These are phyloP conservation scores for Alsophila aescularia DNA, from an alignment of 2,888 invertebrate genomes.

Conservation along the genomic window DNA sequence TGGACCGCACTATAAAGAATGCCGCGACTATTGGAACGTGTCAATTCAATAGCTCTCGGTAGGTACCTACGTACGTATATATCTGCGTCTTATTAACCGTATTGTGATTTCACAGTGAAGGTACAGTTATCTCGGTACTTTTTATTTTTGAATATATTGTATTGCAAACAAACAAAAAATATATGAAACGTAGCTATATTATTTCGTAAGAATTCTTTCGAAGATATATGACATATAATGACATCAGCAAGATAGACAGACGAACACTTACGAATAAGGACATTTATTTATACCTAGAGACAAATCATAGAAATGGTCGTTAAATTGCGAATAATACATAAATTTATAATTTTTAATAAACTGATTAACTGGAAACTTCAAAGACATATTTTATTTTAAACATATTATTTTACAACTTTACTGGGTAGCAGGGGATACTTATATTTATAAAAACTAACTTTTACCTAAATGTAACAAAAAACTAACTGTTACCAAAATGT, in stretches of 20 bases:
- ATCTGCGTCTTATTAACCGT: conserved; percentile 30
- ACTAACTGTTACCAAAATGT: too few relatives aligned
- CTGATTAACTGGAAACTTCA: neutral
- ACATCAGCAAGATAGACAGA: conserved; percentile 28
- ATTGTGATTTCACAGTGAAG: neutral
- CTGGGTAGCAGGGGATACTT: too few relatives aligned
- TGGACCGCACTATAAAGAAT: conserved; percentile 41
- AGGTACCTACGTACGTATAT: neutral
- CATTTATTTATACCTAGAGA: conserved; percentile 17
- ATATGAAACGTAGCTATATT: too few relatives aligned
- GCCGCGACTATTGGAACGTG: conserved; percentile 62
- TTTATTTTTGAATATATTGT: too few relatives aligned
- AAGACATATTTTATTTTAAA: too few relatives aligned
- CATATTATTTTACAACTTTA: too few relatives aligned
- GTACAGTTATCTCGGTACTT: too few relatives aligned
- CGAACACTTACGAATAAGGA: conserved; percentile 18
- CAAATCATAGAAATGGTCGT: conserved; percentile 26
- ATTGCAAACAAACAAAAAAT: too few relatives aligned
- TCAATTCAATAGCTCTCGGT: conserved; percentile 48
- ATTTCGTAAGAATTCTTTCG: too few relatives aligned
- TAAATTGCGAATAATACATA: conserved; percentile 12
- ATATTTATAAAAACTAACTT: too few relatives aligned
- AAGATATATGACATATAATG: conserved; percentile 15
- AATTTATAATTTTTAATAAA: neutral
- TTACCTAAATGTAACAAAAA: too few relatives aligned